phyloP scores from a whole-genome alignment of 2,113 vertebrate species.

The Tyrannus savana region DNA sequence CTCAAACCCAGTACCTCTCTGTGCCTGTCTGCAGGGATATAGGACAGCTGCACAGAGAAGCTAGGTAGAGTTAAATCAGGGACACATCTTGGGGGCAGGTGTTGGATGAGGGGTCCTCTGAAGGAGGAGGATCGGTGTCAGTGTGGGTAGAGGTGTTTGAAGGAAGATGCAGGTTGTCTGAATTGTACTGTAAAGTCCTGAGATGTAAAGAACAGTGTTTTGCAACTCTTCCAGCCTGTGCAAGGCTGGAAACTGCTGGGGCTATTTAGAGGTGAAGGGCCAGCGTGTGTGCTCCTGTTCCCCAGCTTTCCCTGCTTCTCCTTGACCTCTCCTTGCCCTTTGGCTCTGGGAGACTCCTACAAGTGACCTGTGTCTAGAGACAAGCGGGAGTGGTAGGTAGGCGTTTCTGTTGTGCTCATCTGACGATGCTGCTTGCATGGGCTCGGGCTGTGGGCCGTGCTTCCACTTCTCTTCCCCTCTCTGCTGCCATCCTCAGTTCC shows the following conservation, averaged over 20 bases:
- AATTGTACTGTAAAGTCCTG: neutral
- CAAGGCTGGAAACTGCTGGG: neutral
- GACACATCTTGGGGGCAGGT: neutral
- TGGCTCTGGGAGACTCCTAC: constrained; percentile 9
- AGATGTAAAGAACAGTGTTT: neutral
- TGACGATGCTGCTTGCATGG: neutral
- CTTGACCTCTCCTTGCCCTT: neutral
- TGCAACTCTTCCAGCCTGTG: neutral
- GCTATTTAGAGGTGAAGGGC: neutral
- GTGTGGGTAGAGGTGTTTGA: neutral
- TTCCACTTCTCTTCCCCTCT: neutral
- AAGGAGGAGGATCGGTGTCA: neutral
- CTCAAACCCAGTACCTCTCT: neutral
- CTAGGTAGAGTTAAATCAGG: neutral
- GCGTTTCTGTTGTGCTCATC: constrained; percentile 1
- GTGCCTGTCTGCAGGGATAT: neutral
- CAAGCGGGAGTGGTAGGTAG: constrained; percentile 21
- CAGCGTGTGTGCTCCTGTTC: neutral
- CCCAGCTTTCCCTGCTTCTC: neutral
- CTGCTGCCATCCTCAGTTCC: constrained; percentile 81
- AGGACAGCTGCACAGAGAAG: neutral
- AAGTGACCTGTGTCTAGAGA: constrained; percentile 38
- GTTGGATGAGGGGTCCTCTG: neutral
- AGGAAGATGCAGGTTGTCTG: neutral
- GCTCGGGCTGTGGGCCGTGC: neutral